Evolutionary conservation across 2,888 invertebrate species (phyloP), one percentile per base, ranked within the genome.

Genomic region (Selenia dentaria): DNA sequence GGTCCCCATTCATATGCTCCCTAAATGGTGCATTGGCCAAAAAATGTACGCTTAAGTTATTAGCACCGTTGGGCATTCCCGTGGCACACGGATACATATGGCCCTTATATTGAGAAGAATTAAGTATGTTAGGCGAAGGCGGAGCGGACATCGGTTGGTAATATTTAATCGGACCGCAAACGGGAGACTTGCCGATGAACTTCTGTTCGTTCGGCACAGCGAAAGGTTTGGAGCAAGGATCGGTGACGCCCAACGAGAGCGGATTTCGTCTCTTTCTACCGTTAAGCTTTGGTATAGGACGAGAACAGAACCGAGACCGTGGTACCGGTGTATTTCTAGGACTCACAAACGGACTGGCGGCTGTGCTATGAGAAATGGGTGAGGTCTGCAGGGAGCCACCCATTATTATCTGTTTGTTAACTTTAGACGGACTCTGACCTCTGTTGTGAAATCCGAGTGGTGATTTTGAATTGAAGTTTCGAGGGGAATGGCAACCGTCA

Each of bases 291-390:
- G 90, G 89, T 49, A 87, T 87, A 1, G 91, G 87, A 12, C 91
- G 87, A 4, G 92, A 92, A 32, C 92, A 91, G 42, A 92, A 92
- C 13, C 94, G 91, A 0, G 93, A 93, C 13, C 95, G 92, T 2
- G 93, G 93, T 36, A 95, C 93, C 3, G 96, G 95, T 0, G 96
- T 95, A 62, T 94, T 93, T 27, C 95, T 87, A 0, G 97, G 97
- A 59, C 96, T 96, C 8, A 96, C 96, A 76, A 97, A 97, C 0
- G 96, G 95, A 74, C 95, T 95, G 13, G 93, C 95, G 37, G 93
- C 94, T 0, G 94, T 93, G 59, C 94, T 95, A 54, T 93, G 93
- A 14, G 87, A 84, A 41, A 82, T 80, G n/a, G 88, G 90, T 1
- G 89, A 92, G 45, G 85, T 88, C 59, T 87, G 86, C 12, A 86